Evolutionary conservation across 1,140 invertebrate genomes (phyloP).

Genomic region (Zelostemma sp.): DNA sequence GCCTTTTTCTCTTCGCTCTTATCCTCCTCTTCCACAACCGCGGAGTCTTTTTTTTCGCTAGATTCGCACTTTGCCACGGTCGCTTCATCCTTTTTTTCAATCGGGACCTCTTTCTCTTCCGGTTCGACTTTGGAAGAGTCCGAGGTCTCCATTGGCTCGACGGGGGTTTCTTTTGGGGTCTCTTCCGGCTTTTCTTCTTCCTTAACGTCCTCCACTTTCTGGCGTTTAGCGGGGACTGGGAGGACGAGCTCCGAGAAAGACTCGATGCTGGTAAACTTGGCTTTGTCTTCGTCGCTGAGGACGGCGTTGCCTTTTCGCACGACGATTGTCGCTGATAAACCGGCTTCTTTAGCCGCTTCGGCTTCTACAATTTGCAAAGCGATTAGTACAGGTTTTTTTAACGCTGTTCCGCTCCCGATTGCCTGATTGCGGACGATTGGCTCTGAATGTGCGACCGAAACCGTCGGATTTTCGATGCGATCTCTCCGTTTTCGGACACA

Average conservation of each 20-base stretch:
- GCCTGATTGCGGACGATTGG: too few species aligned
- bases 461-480: too few species aligned
- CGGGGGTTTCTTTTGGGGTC: slow-evolving; percentile 13
- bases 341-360: slow-evolving; percentile 81
- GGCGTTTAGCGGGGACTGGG: slow-evolving; percentile 60
- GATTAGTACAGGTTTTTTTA: too few species aligned
- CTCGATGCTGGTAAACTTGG: slow-evolving; percentile 73
- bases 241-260: slow-evolving; percentile 71
- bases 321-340: slow-evolving; percentile 78
- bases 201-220: slow-evolving; percentile 56
- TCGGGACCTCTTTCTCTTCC: slow-evolving; percentile 9
- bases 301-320: slow-evolving; percentile 82
- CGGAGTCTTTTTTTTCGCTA: too few species aligned
- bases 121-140: slow-evolving; percentile 33
- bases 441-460: too few species aligned
- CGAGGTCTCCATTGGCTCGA: slow-evolving; percentile 58
- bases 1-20: slow-evolving; percentile 16
- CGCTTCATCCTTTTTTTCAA: background rate
- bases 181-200: slow-evolving; percentile 31
- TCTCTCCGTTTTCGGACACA: too few species aligned
- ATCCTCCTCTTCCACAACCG: slow-evolving; percentile 1
- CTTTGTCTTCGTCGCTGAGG: slow-evolving; percentile 74
- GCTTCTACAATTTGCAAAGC: slow-evolving; percentile 86
- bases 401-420: too few species aligned
- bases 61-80: background rate